Evolutionary conservation across 2,888 invertebrate species (phyloP).

Genomic region (Pseudeuparius sepicola): DNA sequence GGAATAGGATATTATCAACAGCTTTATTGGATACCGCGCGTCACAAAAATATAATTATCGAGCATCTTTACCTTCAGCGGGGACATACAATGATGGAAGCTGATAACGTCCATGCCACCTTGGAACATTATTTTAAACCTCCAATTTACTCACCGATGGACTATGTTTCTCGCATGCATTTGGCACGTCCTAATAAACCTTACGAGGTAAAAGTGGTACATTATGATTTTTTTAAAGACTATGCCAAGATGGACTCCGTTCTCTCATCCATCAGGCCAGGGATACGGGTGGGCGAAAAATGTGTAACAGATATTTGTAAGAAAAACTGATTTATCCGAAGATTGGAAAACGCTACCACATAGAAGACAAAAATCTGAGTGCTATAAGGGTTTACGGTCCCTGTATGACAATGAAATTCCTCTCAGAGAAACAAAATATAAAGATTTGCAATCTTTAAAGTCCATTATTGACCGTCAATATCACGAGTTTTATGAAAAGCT

Average conservation of each 20-base stretch:
- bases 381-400: too few species aligned
- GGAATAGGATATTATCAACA: neutral
- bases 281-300: neutral
- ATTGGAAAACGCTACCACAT: too few species aligned
- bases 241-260: neutral
- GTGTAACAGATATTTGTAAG: neutral
- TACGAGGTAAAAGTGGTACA: neutral
- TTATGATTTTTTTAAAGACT: slow-evolving; percentile 1
- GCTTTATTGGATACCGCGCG: neutral
- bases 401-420: neutral
- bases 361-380: too few species aligned
- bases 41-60: neutral
- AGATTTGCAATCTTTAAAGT: neutral
- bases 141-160: neutral
- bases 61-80: neutral
- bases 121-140: neutral
- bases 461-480: slow-evolving; percentile 4
- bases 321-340: too few species aligned
- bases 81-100: slow-evolving; percentile 2
- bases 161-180: neutral
- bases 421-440: neutral
- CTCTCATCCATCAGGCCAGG: neutral
- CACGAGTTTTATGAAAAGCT: too few species aligned
- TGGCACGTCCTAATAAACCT: neutral
- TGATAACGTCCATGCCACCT: neutral